These are phyloP conservation scores for Thera britannica DNA, from an alignment of 2,888 invertebrate genomes.

Conservation along the genomic window DNA sequence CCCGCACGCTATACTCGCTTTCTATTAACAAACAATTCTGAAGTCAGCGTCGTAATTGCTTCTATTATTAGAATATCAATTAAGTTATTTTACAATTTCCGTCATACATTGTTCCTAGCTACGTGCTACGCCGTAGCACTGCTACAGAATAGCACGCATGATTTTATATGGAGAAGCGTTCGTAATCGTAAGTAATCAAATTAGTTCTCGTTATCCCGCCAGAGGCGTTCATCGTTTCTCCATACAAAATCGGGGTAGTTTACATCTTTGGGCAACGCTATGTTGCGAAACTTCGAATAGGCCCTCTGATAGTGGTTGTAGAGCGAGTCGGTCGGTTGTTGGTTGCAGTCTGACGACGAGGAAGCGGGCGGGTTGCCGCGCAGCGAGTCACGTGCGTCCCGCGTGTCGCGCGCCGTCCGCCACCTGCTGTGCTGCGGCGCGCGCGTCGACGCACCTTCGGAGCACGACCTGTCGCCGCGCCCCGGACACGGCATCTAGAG, in stretches of 20 bases:
- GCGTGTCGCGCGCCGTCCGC: slow-evolving; percentile 68
- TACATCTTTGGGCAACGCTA: too few species aligned
- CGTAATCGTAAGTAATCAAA: too few species aligned
- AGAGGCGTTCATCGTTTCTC: too few species aligned
- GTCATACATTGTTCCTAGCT: neutral
- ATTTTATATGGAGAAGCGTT: too few species aligned
- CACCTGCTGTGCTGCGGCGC: slow-evolving; percentile 76
- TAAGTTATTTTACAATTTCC: neutral
- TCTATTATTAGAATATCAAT: slow-evolving; percentile 1
- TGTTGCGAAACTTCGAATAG: too few species aligned
- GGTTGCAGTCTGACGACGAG: slow-evolving; percentile 74
- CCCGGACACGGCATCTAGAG: slow-evolving; percentile 56
- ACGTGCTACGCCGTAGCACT: slow-evolving; percentile 9
- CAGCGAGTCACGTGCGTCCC: slow-evolving; percentile 68
- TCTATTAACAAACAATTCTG: slow-evolving; percentile 24
- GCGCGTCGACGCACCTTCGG: slow-evolving; percentile 66
- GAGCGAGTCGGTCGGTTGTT: slow-evolving; percentile 47
- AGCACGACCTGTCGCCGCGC: slow-evolving; percentile 61
- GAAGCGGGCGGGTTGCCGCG: slow-evolving; percentile 80
- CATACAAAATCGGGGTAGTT: too few species aligned
- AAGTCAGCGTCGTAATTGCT: slow-evolving; percentile 15
- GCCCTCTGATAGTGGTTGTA: neutral
- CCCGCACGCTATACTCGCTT: slow-evolving; percentile 52
- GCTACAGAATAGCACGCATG: neutral
- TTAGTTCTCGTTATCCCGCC: too few species aligned